Evolutionary conservation across 2,113 vertebrate genomes (phyloP).

Genomic region (Atherinomorus stipes): DNA sequence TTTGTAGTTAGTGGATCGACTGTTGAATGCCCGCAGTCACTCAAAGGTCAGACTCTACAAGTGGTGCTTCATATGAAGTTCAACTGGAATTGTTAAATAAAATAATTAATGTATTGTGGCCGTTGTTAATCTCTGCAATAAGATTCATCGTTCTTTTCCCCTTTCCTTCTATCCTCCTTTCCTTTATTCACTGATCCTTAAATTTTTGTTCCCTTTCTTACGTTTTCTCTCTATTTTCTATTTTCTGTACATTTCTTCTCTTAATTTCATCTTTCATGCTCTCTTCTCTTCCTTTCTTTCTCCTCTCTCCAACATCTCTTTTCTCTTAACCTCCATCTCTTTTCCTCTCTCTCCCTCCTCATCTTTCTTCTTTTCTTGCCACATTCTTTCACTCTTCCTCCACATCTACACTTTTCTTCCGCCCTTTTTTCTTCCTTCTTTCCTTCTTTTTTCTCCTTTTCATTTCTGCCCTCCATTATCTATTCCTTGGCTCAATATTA

Average conservation of each 20-base stretch:
- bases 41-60: constrained; percentile 45
- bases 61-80: constrained; percentile 27
- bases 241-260: too few relatives aligned
- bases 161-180: background rate
- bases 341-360: background rate
- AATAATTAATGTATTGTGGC: constrained; percentile 5
- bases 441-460: background rate
- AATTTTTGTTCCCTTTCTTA: background rate
- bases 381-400: background rate
- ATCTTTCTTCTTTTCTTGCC: background rate
- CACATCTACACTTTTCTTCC: background rate
- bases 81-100: constrained; percentile 2
- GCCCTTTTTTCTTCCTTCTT: background rate
- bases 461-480: background rate
- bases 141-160: background rate
- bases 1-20: constrained; percentile 44
- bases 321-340: background rate
- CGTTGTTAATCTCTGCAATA: background rate
- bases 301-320: background rate
- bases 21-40: constrained; percentile 42
- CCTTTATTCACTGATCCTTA: background rate
- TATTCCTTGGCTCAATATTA: background rate
- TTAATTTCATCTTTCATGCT: background rate
- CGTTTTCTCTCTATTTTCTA: too few relatives aligned
- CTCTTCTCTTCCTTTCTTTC: background rate